Base-by-base conservation (phyloP, 2,797 vertebrate species). In the Rhinogobio ventralis region DNA sequence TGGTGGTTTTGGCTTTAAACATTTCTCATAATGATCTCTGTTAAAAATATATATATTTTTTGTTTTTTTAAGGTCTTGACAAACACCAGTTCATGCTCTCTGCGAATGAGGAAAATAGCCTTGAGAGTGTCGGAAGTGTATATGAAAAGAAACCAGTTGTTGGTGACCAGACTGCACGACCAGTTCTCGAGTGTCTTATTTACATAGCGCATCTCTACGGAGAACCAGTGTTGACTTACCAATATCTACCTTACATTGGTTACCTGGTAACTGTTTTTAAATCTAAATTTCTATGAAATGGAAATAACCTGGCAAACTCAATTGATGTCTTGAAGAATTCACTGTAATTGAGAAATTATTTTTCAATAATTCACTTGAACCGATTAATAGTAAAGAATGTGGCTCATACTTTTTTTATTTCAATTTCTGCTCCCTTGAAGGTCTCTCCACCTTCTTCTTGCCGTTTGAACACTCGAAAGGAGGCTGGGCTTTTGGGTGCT, bases 191-290 rank as follows among this genome's bases (percentile, higher is more conserved):
- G 87, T 98, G 97, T 89, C 97, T 99, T 0, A 93, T 99, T 88
- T 97, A 99, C 1, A 91, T 99, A n/a, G 98, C 98, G 1, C 96
- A 97, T 86, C 95, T 99, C 36, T 99, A 99, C 0, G 98, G 98
- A 89, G 98, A 99, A 87, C 98, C 98, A 0, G 97, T 99, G 76
- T 96, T 99, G 84, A 99, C 98, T 25, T 99, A 99, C 89, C 98
- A 99, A 93, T 99, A 98, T 91, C 94, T 99, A 91, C 98, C 98
- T 85, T 99, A 99, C 90, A 97, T 99, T 91, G 97, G 97, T 91
- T 99, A 99, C 91, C 93, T 99, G 96, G 98, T 99, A 91, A 92
- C 10, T 79, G 2, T 20, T 66, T 33, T 28, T 36, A 9, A 60
- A 72, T 60, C 36, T 30, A 3, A 64, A 62, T 28, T 28, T 62